These are phyloP conservation scores for Caenorhabditis doughertyi DNA, from an alignment of 2,888 invertebrate genomes.

Conservation along the genomic window DNA sequence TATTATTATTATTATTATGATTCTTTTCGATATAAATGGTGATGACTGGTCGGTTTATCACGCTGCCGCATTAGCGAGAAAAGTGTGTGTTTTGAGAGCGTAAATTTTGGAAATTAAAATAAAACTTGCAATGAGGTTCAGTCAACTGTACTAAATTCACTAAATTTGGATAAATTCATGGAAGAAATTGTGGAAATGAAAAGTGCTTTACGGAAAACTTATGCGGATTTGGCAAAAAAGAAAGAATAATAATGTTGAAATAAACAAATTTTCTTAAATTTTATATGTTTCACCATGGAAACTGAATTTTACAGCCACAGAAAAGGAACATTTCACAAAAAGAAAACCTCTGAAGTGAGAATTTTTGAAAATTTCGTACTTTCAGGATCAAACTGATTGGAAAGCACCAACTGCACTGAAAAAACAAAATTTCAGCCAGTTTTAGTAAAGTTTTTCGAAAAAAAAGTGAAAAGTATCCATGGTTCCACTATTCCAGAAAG, in stretches of 20 bases:
- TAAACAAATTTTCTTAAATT: too few relatives aligned
- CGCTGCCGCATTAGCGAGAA: slow-evolving; percentile 41
- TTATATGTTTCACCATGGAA: too few relatives aligned
- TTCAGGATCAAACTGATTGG: too few relatives aligned
- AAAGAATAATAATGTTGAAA: too few relatives aligned
- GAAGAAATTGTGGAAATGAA: not conserved
- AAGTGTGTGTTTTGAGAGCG: not conserved
- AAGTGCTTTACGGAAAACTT: not conserved
- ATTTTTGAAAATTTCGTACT: too few relatives aligned
- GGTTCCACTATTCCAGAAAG: slow-evolving; percentile 15
- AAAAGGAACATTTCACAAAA: too few relatives aligned
- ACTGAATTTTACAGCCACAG: too few relatives aligned
- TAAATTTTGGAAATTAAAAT: slow-evolving; percentile 37
- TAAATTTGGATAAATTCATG: not conserved
- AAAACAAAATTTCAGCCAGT: not conserved
- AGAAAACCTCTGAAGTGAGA: too few relatives aligned
- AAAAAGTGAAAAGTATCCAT: not conserved
- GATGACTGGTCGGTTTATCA: slow-evolving; percentile 62
- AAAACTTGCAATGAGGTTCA: slow-evolving; percentile 30
- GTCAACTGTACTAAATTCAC: slow-evolving; percentile 41
- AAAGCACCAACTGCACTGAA: too few relatives aligned
- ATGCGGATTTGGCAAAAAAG: too few relatives aligned
- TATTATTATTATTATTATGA: slow-evolving; percentile 53
- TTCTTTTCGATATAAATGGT: slow-evolving; percentile 22
- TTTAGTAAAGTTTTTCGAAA: not conserved